phyloP scores from a whole-genome alignment of 2,888 invertebrate species.

The Tenthredo mesomela region DNA sequence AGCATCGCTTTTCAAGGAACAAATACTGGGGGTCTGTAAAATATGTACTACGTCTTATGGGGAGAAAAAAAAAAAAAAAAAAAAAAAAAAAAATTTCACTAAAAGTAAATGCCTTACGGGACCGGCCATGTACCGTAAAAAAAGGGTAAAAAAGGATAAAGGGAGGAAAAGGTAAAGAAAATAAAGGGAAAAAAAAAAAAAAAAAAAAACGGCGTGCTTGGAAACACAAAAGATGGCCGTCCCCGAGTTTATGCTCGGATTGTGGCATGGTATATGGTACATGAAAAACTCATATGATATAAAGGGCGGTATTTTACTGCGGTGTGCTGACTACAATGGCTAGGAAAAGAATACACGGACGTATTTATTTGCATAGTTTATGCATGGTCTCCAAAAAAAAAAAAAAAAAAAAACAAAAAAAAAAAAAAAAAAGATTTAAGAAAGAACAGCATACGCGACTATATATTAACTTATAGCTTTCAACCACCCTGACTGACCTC shows the following conservation, averaged over 20 bases:
- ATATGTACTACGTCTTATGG: slow-evolving; percentile 45
- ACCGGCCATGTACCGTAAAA: slow-evolving; percentile 53
- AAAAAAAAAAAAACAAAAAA: background rate
- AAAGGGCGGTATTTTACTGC: slow-evolving; percentile 69
- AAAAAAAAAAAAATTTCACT: slow-evolving; percentile 44
- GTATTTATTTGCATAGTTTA: slow-evolving; percentile 69
- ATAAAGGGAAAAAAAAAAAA: slow-evolving; percentile 25
- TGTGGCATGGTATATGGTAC: slow-evolving; percentile 54
- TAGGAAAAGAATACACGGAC: slow-evolving; percentile 68
- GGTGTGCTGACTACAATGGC: slow-evolving; percentile 68
- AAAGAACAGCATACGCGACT: slow-evolving; percentile 33
- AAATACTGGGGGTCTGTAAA: slow-evolving; percentile 20
- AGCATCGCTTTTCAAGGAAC: slow-evolving; percentile 21
- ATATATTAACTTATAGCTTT: background rate
- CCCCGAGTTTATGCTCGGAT: slow-evolving; percentile 58
- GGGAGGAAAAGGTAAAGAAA: background rate
- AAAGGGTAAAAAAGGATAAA: slow-evolving; percentile 53
- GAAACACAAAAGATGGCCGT: slow-evolving; percentile 56
- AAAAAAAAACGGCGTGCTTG: slow-evolving; percentile 37
- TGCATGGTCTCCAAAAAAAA: slow-evolving; percentile 52
- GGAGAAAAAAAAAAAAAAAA: background rate
- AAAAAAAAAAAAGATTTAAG: background rate
- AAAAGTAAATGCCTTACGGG: slow-evolving; percentile 53
- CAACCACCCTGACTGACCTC: background rate
- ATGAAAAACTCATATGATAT: slow-evolving; percentile 69